Evolutionary conservation across 2,888 invertebrate genomes (phyloP).

Genomic region (Heterodera filipjevi): DNA sequence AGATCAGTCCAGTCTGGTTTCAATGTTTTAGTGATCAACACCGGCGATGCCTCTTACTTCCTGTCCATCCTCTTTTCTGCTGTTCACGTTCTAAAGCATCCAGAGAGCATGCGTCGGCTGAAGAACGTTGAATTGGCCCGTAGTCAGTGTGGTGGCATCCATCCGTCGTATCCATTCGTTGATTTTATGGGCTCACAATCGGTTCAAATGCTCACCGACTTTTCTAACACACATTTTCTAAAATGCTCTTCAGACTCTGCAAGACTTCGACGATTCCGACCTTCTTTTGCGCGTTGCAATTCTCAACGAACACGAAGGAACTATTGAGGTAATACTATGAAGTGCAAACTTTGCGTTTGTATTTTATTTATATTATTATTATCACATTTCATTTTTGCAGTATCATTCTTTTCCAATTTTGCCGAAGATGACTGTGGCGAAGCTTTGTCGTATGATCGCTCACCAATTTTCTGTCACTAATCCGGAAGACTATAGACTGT

Average conservation of each 20-base stretch:
- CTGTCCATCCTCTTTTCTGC: constrained; percentile 90
- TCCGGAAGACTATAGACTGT: constrained; percentile 92
- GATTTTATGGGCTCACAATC: constrained; percentile 32
- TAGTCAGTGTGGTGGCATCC: background rate
- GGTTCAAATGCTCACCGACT: background rate
- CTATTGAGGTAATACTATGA: constrained; percentile 72
- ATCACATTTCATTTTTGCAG: background rate
- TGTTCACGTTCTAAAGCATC: constrained; percentile 82
- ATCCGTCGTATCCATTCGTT: background rate
- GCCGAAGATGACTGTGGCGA: constrained; percentile 87
- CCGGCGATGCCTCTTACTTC: constrained; percentile 90
- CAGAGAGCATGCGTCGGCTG: constrained; percentile 64
- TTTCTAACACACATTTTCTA: background rate
- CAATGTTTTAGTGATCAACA: constrained; percentile 74
- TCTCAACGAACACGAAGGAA: constrained; percentile 90
- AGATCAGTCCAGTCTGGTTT: too few relatives aligned
- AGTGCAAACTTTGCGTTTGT: background rate
- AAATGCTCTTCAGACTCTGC: constrained; percentile 40
- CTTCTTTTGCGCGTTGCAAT: constrained; percentile 83
- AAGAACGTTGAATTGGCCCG: constrained; percentile 28
- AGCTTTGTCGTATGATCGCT: constrained; percentile 85
- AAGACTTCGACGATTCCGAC: constrained; percentile 39
- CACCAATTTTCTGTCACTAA: constrained; percentile 76
- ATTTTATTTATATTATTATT: too few relatives aligned
- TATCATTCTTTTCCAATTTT: constrained; percentile 87